Base-by-base conservation (phyloP, 2,113 vertebrate species). In the Notarius lentiginosus region DNA sequence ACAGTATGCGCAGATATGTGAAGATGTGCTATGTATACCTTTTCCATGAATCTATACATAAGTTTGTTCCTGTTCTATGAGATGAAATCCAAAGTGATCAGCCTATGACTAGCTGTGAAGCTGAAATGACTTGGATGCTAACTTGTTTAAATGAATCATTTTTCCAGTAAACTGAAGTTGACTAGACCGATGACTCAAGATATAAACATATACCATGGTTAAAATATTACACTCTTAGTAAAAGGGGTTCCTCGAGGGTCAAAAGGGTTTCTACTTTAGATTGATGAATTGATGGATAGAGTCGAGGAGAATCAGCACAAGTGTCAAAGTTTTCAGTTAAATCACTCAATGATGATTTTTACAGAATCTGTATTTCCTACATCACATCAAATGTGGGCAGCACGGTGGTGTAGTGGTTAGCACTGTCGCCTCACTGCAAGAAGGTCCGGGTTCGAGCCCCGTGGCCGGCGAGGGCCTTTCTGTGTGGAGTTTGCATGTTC, bases 141-240 rank as follows among this genome's bases (percentile, higher is more conserved):
- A 53, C 47, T 85, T 53, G 20, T 75, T 76, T 76, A 2, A 77
- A 66, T 75, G 68, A 79, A 65, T 85, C 84, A 85, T 68, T 68
- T 58, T 86, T 86, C 84, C 12, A 79, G 84, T 77, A 86, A 86
- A 79, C 75, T 34, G 61, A 79, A 56, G 51, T 79, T 27, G 49
- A 77, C 68, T 9, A 77, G 49, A 79, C 60, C 55, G 84, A 34
- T 86, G 84, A 86, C 84, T 79, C 84, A 86, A 68, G 47, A 24
- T 75, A n/a, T 56, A 2, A 66, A 30, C 47, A 24, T 55, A 60
- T 55, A 63, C 7, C 47, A 65, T 65, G 15, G 68, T 61, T 84
- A 15, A 85, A 77, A 73, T 47, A 47, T 73, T 73, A 10, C 41
- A 49, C 70, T 73, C 41, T 49, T 47, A 22, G 70, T 73, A 47